These are phyloP conservation scores for Mythimna loreyi DNA, from an alignment of 2,888 invertebrate genomes.

Conservation along the genomic window DNA sequence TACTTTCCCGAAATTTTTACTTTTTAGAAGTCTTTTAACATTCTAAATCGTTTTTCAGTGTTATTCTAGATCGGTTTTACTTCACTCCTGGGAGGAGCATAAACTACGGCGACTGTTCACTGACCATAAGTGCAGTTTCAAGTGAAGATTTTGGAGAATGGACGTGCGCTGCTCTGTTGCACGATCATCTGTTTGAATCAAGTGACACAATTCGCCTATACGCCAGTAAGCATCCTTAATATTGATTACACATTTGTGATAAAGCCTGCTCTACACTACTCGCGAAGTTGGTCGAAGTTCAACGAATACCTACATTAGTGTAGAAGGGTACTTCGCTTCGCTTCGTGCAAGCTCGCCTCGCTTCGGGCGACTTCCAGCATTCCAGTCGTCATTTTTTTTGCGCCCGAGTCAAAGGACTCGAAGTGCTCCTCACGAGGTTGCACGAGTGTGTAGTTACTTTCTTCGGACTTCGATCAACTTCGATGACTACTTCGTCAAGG, in stretches of 20 bases:
- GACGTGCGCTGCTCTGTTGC: constrained; percentile 85
- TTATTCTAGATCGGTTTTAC: constrained; percentile 81
- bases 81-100: constrained; percentile 80
- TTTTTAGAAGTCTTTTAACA: constrained; percentile 6
- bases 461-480: too few relatives aligned
- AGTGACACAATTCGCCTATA: constrained; percentile 70
- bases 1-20: constrained; percentile 7
- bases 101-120: constrained; percentile 85
- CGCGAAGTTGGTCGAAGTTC: too few relatives aligned
- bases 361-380: too few relatives aligned
- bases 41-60: constrained; percentile 68
- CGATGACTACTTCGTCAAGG: too few relatives aligned
- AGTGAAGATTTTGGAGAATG: constrained; percentile 84
- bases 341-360: too few relatives aligned
- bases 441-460: too few relatives aligned
- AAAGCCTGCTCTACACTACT: too few relatives aligned
- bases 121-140: constrained; percentile 78
- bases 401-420: too few relatives aligned
- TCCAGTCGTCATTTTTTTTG: too few relatives aligned
- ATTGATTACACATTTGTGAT: not conserved
- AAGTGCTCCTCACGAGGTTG: too few relatives aligned
- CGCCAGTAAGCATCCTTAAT: constrained; percentile 11
- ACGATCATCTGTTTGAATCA: constrained; percentile 75
- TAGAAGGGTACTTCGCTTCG: too few relatives aligned
- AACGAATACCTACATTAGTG: too few relatives aligned